Evolutionary conservation across 1,140 invertebrate genomes (phyloP).

Genomic region (Bombus turneri): DNA sequence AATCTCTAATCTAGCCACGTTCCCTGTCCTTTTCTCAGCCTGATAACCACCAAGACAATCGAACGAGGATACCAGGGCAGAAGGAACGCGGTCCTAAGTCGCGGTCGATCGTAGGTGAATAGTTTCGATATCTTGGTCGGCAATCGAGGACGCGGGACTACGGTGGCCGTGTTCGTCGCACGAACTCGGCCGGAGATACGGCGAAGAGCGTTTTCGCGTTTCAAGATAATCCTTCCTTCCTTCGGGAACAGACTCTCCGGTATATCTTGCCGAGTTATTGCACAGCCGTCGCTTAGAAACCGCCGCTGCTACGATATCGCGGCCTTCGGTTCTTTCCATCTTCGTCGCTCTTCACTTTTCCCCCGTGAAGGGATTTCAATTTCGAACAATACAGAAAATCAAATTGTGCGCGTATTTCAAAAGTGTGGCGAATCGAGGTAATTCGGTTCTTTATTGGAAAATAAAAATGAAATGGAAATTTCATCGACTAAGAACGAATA

Average conservation of each 20-base stretch:
- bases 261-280: constrained; percentile 75
- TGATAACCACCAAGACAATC: background rate
- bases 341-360: constrained; percentile 8
- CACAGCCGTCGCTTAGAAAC: constrained; percentile 51
- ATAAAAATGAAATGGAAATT: no score
- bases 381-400: background rate
- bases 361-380: background rate
- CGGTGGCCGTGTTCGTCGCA: constrained; percentile 39
- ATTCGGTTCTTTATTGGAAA: background rate
- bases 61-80: background rate
- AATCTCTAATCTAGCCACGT: background rate
- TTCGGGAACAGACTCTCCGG: constrained; percentile 49
- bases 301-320: constrained; percentile 53
- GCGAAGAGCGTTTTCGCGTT: constrained; percentile 81
- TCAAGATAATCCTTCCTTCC: constrained; percentile 74
- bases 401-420: no score
- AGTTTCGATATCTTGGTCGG: constrained; percentile 51
- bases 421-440: background rate
- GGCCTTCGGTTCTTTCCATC: background rate
- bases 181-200: constrained; percentile 71
- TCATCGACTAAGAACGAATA: no score
- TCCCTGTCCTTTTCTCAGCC: background rate
- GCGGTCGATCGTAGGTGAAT: constrained; percentile 45
- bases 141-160: constrained; percentile 27
- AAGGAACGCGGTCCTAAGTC: background rate